Conservation (phyloP, 2,888 invertebrate species). For the Drosophila engyochracea region DNA sequence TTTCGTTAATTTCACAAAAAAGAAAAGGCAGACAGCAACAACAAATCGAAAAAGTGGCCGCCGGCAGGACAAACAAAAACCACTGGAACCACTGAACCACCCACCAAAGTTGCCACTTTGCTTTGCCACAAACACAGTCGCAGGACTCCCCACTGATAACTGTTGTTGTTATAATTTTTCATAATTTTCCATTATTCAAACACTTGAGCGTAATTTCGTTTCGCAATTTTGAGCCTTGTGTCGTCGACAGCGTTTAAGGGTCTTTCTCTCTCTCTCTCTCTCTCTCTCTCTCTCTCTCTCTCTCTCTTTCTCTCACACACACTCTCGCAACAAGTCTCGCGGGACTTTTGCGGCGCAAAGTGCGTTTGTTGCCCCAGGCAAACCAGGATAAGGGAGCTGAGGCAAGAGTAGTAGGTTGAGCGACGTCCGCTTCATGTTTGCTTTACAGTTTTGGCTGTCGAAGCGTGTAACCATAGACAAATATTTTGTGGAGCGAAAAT, state of each 20-base stretch:
- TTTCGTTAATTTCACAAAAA: conserved; percentile 81
- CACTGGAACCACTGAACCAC: conserved; percentile 16
- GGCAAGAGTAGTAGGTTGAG: conserved; percentile 10
- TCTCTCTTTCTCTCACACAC: neutral
- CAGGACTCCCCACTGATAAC: conserved; percentile 11
- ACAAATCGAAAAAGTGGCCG: conserved; percentile 44
- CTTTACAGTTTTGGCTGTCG: conserved; percentile 79
- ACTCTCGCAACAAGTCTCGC: conserved; percentile 54
- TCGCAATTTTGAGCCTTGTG: conserved; percentile 52
- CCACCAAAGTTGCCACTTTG: conserved; percentile 39
- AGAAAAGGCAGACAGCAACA: conserved; percentile 39
- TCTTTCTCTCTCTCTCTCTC: conserved; percentile 26
- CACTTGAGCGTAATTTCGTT: conserved; percentile 68
- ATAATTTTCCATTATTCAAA: conserved; percentile 80
- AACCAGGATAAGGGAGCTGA: neutral
- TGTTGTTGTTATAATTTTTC: conserved; percentile 73
- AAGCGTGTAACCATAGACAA: conserved; percentile 79
- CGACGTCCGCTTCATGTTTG: conserved; percentile 64
- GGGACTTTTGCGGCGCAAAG: conserved; percentile 69
- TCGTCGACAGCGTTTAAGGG: conserved; percentile 56
- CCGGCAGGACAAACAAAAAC: conserved; percentile 33
- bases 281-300: neutral
- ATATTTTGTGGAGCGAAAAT: conserved; percentile 70
- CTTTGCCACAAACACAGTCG: conserved; percentile 31
- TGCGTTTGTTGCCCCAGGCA: conserved; percentile 67